Base-by-base conservation (phyloP, 2,113 vertebrate species). In the Solea senegalensis region DNA sequence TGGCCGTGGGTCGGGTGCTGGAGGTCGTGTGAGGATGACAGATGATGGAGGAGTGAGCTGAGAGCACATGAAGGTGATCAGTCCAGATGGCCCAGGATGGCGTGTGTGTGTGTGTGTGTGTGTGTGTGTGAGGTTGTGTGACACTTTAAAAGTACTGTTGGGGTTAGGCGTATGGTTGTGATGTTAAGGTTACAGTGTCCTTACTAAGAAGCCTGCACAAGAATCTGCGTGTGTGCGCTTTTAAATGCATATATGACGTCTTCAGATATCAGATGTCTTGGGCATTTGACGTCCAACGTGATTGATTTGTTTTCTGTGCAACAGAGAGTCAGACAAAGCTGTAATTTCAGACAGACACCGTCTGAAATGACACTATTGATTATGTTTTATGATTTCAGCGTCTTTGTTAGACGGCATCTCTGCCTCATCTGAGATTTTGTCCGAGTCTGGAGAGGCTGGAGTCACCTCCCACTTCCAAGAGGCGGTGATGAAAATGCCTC, bases 61-160 rank as follows among this genome's bases (percentile, higher is more conserved):
- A 62, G 74, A 69, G 54, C 50, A 66, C 14, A 53, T 65, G 58
- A 77, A 85, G 86, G 83, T 75, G 76, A 80, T 71, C 59, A 8
- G 56, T 46, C 69, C 67, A 86, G 15, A 81, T 83, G 80, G 81
- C 53, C 54, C 58, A 50, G 7, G 9, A 34, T 3, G 11, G 9
- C 9, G 8, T 26, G 56, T 56, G 59, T 56, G 72, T 40, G 0
- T 62, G 56, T 56, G 59, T 56, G 72, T 40, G 0, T 62, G 21
- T 44, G 43, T 8, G 4, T 34, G 34, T 34, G 5, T 43, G 5
- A 34, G 34, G 34, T 34, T 34, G 3, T 34, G 34, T 34, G 3
- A 34, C 34, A 34, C 34, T 6, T 34, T 34, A 34, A 34, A 34
- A 34, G 3, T 3, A 6, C 34, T 2, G 34, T 34, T 34, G 5